Evolutionary conservation across 37 sponge, comb jelly and placozoan genomes (phyloP).

Genomic region (Theonella swinhoei): DNA sequence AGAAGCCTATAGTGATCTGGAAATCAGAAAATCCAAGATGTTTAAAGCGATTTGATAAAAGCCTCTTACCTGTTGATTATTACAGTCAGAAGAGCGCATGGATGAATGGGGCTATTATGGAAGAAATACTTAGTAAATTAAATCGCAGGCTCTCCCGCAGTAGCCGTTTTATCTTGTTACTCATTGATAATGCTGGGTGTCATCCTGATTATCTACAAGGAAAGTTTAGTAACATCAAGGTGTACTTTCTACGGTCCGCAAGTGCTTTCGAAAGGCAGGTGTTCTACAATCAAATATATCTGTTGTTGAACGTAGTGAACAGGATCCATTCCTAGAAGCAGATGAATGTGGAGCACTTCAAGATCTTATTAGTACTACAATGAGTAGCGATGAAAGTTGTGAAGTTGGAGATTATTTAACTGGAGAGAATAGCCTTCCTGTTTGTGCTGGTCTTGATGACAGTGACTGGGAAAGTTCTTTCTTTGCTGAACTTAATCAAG

Average conservation of each 20-base stretch:
- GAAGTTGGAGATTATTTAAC: conserved; percentile 27
- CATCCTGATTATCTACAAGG: conserved; percentile 52
- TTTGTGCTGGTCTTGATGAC: conserved; percentile 28
- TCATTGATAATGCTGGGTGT: no score
- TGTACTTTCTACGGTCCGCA: conserved; percentile 49
- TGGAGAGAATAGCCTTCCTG: conserved; percentile 38
- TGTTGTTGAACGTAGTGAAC: no score
- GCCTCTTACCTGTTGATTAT: conserved; percentile 60
- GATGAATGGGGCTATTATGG: conserved; percentile 64
- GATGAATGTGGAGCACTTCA: no score
- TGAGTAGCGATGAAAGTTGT: conserved; percentile 20
- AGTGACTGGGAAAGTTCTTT: conserved; percentile 35
- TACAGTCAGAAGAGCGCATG: conserved; percentile 65
- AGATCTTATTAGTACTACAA: no score
- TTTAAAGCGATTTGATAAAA: conserved; percentile 55
- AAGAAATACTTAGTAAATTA: conserved; percentile 29
- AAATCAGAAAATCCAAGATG: conserved; percentile 73
- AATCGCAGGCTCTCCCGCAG: conserved; percentile 23
- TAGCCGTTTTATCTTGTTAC: conserved; percentile 56
- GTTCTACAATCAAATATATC: conserved; percentile 31
- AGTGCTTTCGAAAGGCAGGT: conserved; percentile 71
- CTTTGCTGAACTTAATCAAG: background rate
- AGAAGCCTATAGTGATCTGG: conserved; percentile 74
- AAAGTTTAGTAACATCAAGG: conserved; percentile 69
- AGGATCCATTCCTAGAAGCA: no score